These are phyloP conservation scores for Drosophila sp. DNA, from an alignment of 1,140 invertebrate species.

Conservation along the genomic window DNA sequence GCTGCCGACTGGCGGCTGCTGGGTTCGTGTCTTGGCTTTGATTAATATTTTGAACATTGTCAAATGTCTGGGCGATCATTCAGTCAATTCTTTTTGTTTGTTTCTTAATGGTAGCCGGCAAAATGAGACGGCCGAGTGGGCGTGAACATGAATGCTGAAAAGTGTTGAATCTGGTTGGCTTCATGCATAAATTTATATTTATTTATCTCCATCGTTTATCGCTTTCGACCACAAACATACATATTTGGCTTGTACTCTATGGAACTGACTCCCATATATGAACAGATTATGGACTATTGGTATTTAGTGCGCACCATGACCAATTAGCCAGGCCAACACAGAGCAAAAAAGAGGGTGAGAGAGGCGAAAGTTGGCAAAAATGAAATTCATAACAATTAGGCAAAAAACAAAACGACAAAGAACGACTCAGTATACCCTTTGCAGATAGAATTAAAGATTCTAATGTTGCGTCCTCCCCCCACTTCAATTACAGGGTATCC, in stretches of 20 bases:
- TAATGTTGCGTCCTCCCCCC: too few relatives aligned
- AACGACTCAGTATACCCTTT: too few relatives aligned
- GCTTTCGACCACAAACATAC: slow-evolving; percentile 46
- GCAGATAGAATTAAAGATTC: slow-evolving; percentile 2
- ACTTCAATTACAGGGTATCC: background rate
- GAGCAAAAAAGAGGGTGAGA: slow-evolving; percentile 21
- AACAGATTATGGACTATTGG: slow-evolving; percentile 62
- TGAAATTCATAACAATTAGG: slow-evolving; percentile 65
- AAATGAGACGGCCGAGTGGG: slow-evolving; percentile 45
- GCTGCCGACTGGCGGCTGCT: background rate
- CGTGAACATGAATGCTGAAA: slow-evolving; percentile 69
- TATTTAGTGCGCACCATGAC: slow-evolving; percentile 68
- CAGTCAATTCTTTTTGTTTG: slow-evolving; percentile 8
- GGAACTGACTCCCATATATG: slow-evolving; percentile 56
- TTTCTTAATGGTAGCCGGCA: slow-evolving; percentile 30
- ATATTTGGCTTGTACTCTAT: slow-evolving; percentile 14
- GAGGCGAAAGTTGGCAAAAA: slow-evolving; percentile 59
- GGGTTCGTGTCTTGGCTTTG: slow-evolving; percentile 44
- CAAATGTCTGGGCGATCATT: slow-evolving; percentile 42
- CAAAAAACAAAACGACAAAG: slow-evolving; percentile 8
- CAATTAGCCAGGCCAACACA: slow-evolving; percentile 68
- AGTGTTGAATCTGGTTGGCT: slow-evolving; percentile 59
- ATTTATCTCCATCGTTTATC: slow-evolving; percentile 67
- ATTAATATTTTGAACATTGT: slow-evolving; percentile 51
- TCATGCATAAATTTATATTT: slow-evolving; percentile 69